These are phyloP conservation scores for Porites rus DNA, from an alignment of 92 coral and sea anemone species.

Conservation along the genomic window DNA sequence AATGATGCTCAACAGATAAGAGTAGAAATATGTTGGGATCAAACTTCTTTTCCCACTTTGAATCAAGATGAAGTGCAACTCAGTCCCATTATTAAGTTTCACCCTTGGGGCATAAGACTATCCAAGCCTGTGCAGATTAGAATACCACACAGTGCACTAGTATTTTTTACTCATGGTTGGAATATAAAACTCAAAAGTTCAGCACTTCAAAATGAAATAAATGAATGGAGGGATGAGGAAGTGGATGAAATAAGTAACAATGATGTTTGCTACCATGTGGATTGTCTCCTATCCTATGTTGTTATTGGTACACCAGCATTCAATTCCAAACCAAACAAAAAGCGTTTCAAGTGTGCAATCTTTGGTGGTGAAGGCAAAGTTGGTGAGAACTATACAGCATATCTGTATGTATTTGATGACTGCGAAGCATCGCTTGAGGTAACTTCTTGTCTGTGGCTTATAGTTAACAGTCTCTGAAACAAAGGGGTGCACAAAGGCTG, in stretches of 20 bases:
- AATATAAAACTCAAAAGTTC: conserved; percentile 34
- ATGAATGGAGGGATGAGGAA: conserved; percentile 14
- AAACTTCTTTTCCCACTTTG: conserved; percentile 12
- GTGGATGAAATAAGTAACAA: conserved; percentile 26
- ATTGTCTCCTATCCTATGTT: conserved; percentile 47
- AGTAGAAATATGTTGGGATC: conserved; percentile 56
- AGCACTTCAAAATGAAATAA: conserved; percentile 7
- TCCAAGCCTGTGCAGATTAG: conserved; percentile 20
- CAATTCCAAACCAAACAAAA: conserved; percentile 48
- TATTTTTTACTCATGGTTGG: conserved; percentile 43
- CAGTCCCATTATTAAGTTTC: conserved; percentile 75
- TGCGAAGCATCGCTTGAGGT: conserved; percentile 79
- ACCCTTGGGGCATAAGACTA: conserved; percentile 27
- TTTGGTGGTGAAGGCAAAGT: conserved; percentile 67
- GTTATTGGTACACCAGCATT: conserved; percentile 54
- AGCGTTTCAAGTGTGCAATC: conserved; percentile 78
- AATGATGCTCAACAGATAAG: conserved; percentile 31
- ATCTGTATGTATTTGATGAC: conserved; percentile 74
- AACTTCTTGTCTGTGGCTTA: background rate
- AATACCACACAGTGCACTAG: conserved; percentile 77
- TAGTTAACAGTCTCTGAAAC: too few relatives aligned
- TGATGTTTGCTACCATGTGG: conserved; percentile 53
- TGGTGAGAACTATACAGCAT: conserved; percentile 48
- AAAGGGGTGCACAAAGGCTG: too few relatives aligned
- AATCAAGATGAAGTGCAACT: conserved; percentile 62